Base-by-base conservation (phyloP, 2,113 vertebrate species). In the Periophthalmodon schlosseri region DNA sequence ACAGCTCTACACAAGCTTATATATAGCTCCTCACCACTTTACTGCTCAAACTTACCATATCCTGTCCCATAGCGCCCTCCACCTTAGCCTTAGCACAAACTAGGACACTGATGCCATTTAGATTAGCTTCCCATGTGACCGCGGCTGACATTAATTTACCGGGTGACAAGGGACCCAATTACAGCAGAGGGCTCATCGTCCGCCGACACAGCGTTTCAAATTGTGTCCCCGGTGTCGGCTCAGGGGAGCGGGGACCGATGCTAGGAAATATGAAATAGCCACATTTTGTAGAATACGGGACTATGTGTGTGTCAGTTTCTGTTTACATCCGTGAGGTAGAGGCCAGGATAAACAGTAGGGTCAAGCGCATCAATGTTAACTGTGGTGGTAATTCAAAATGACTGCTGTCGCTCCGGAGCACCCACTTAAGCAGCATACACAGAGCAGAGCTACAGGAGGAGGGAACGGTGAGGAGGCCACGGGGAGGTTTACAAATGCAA, bases 51-150 rank as follows among this genome's bases (percentile, higher is more conserved):
- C 36, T 74, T 69, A 72, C 60, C 60, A 54, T 81, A 72, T 60
- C 70, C 57, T 73, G 72, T 56, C 61, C 28, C 24, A 28, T 4
- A 15, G 15, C 24, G 28, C 60, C 36, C 23, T 18, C 72, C 6
- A 34, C 50, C 57, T 28, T 28, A 44, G 34, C 47, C 66, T 47
- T 70, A 56, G 63, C 70, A 82, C 80, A 77, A 93, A 93, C 83
- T 90, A 89, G 91, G 91, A 85, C 91, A 91, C 88, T 84, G 88
- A 91, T 92, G 87, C 87, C 86, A 92, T 92, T 93, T 90, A 92
- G 89, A 92, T 92, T 87, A 92, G 86, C 72, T 71, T 89, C 88
- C 88, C 88, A 86, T 82, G 86, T 82, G 85, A 84, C 85, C 85
- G 78, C 78, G 74, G 84, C 80, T 89, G 87, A 90, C 88, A 90